Conservation (phyloP, 2,797 vertebrate genomes). For the Eulemur rubriventer region DNA sequence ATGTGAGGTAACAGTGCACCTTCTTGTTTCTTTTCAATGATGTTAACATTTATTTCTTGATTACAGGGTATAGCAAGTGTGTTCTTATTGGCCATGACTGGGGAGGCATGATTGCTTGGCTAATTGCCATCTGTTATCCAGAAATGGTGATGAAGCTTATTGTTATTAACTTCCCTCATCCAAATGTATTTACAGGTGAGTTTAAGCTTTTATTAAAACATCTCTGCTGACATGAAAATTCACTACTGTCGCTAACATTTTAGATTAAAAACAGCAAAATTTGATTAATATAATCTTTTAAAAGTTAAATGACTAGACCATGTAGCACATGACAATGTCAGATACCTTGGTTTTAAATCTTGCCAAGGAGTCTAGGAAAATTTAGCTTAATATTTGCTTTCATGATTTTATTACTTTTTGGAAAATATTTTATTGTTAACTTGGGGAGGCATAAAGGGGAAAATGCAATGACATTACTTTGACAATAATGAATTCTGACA, state of each 20-base stretch:
- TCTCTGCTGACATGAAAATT: neutral
- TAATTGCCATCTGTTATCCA: constrained; percentile 96
- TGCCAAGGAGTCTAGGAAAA: constrained; percentile 3
- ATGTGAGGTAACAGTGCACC: neutral
- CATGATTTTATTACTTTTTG: constrained; percentile 66
- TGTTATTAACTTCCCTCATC: constrained; percentile 97
- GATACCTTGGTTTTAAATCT: constrained; percentile 30
- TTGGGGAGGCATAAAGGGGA: neutral
- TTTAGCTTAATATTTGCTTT: constrained; percentile 36
- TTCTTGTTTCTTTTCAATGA: constrained; percentile 33
- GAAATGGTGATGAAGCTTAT: constrained; percentile 98
- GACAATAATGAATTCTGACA: constrained; percentile 51
- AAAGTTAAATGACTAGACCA: constrained; percentile 2
- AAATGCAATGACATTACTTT: constrained; percentile 32
- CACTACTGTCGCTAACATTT: neutral
- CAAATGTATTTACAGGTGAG: constrained; percentile 96
- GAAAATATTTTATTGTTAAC: constrained; percentile 76
- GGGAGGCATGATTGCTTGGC: constrained; percentile 98
- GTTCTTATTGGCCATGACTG: constrained; percentile 97
- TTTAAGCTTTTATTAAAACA: constrained; percentile 44
- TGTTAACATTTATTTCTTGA: constrained; percentile 67
- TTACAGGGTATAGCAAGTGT: constrained; percentile 96
- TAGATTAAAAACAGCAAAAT: constrained; percentile 40
- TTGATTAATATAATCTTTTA: neutral
- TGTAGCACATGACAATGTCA: neutral